Conservation (phyloP, 1,140 invertebrate genomes). For the Drosophila oshimai region DNA sequence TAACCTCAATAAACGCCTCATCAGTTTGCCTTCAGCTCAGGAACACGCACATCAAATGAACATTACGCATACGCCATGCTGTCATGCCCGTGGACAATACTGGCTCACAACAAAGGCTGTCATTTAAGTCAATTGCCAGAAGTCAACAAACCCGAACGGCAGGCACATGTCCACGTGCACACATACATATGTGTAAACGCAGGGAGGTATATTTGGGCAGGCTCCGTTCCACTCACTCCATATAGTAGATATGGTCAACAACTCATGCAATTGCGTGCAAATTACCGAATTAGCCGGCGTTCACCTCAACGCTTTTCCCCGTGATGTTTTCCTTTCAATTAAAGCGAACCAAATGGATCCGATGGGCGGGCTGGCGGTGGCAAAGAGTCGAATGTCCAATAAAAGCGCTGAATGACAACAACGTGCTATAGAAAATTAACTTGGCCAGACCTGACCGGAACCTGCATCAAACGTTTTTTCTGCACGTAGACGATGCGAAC, state of each 20-base stretch:
- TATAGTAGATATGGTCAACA: slow-evolving; percentile 78
- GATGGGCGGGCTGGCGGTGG: background rate
- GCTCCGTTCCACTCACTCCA: slow-evolving; percentile 53
- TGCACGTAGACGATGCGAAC: slow-evolving; percentile 54
- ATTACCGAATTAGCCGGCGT: slow-evolving; percentile 74
- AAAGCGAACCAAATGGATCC: slow-evolving; percentile 38
- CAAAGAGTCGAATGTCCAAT: slow-evolving; percentile 49
- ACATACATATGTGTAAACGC: background rate
- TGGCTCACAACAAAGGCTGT: slow-evolving; percentile 63
- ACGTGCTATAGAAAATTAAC: slow-evolving; percentile 79
- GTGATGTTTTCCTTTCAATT: slow-evolving; percentile 76
- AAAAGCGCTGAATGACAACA: slow-evolving; percentile 71
- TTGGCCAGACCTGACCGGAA: slow-evolving; percentile 43
- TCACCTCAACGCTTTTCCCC: slow-evolving; percentile 67
- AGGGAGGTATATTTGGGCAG: background rate
- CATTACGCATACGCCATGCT: slow-evolving; percentile 72
- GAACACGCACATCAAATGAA: slow-evolving; percentile 74
- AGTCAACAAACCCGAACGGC: slow-evolving; percentile 65
- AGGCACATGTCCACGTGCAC: slow-evolving; percentile 19
- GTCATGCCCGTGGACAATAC: slow-evolving; percentile 43
- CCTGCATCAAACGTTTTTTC: slow-evolving; percentile 30
- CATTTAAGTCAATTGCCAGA: slow-evolving; percentile 78
- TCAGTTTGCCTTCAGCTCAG: slow-evolving; percentile 43
- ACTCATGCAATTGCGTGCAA: slow-evolving; percentile 80
- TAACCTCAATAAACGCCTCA: slow-evolving; percentile 48